phyloP scores from a whole-genome alignment of 2,888 invertebrate species.

The Amphipyra tragopoginis region DNA sequence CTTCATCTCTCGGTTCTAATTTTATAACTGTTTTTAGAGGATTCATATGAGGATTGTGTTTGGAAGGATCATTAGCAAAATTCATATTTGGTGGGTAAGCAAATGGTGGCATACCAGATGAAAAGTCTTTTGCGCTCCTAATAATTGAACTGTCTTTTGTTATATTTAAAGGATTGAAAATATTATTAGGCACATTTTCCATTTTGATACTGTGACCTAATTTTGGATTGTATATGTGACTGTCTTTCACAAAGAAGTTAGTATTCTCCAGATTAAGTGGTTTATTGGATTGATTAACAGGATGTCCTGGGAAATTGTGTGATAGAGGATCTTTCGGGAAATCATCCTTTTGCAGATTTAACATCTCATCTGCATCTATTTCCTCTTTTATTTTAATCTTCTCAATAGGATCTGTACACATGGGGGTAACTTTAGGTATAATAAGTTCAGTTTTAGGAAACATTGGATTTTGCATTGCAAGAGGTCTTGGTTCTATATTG shows the following conservation, averaged over 20 bases:
- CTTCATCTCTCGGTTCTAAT: slow-evolving; percentile 87
- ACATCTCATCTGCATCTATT: slow-evolving; percentile 83
- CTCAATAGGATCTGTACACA: slow-evolving; percentile 86
- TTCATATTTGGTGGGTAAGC: slow-evolving; percentile 81
- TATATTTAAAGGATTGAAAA: slow-evolving; percentile 85
- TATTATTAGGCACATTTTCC: slow-evolving; percentile 81
- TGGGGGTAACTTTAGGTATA: slow-evolving; percentile 90
- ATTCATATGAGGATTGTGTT: slow-evolving; percentile 83
- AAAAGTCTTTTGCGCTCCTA: slow-evolving; percentile 83
- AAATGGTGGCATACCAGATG: slow-evolving; percentile 80
- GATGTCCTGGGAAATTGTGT: slow-evolving; percentile 82
- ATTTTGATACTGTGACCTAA: slow-evolving; percentile 83
- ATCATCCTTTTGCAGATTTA: slow-evolving; percentile 85
- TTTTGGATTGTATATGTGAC: slow-evolving; percentile 85
- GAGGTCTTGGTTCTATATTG: slow-evolving; percentile 74
- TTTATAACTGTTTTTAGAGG: slow-evolving; percentile 88
- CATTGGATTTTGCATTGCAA: slow-evolving; percentile 70
- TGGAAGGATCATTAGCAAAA: slow-evolving; percentile 81
- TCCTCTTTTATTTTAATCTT: slow-evolving; percentile 89
- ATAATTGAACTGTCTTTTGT: slow-evolving; percentile 83
- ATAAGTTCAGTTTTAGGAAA: slow-evolving; percentile 91
- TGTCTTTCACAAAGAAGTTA: slow-evolving; percentile 86
- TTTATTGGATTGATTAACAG: slow-evolving; percentile 78
- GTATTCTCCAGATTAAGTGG: slow-evolving; percentile 85
- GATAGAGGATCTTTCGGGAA: slow-evolving; percentile 85